Evolutionary conservation across 2,797 vertebrate species (phyloP).

Genomic region (Sternotherus odoratus): DNA sequence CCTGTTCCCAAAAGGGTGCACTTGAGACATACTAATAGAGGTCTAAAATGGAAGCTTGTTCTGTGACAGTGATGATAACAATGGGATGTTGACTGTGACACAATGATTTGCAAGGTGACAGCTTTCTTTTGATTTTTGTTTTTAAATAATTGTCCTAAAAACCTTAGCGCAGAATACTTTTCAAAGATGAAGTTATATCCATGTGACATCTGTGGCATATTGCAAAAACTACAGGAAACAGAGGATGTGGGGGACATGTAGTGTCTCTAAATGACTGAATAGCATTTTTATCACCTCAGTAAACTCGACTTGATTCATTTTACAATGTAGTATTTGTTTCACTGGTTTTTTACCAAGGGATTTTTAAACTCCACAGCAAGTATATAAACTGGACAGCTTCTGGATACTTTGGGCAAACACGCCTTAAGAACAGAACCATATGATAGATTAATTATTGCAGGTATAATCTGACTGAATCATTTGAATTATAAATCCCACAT

Average conservation of each 20-base stretch:
- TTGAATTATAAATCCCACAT: not conserved
- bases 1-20: not conserved
- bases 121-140: not conserved
- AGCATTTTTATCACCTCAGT: not conserved
- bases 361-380: not conserved
- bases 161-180: not conserved
- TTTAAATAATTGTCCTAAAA: not conserved
- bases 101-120: not conserved
- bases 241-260: constrained; percentile 74
- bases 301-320: not conserved
- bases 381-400: not conserved
- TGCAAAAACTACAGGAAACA: constrained; percentile 49
- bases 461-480: not conserved
- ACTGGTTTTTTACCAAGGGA: not conserved
- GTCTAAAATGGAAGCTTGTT: not conserved
- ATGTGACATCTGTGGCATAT: constrained; percentile 16
- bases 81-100: constrained; percentile 18
- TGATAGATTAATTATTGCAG: not conserved
- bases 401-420: not conserved
- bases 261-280: constrained; percentile 65
- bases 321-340: not conserved
- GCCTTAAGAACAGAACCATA: not conserved
- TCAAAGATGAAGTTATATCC: constrained; percentile 5
- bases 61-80: not conserved
- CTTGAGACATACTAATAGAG: not conserved